These are phyloP conservation scores for Labia minor DNA, from an alignment of 2,888 invertebrate genomes.

Conservation along the genomic window DNA sequence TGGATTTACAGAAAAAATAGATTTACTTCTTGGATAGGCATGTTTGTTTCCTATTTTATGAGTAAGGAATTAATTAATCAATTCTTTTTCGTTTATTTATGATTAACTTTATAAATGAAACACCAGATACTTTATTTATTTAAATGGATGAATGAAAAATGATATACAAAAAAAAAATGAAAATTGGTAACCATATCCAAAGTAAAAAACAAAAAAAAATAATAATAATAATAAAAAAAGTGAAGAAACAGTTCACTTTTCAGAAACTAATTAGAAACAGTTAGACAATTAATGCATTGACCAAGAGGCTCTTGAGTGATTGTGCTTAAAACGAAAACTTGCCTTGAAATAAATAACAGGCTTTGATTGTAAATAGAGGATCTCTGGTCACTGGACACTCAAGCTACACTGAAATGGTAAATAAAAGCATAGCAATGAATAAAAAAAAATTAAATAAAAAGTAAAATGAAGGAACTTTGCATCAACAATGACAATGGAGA, in stretches of 20 bases:
- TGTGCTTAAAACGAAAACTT: neutral
- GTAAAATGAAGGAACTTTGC: too few species aligned
- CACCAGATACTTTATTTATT: too few species aligned
- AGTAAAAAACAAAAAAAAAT: too few species aligned
- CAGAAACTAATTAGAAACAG: neutral
- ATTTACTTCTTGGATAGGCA: too few species aligned
- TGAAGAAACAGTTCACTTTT: neutral
- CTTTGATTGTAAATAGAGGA: neutral
- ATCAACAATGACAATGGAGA: too few species aligned
- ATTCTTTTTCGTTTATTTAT: neutral
- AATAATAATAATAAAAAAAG: neutral
- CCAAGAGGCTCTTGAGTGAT: neutral
- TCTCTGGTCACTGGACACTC: conserved; percentile 6
- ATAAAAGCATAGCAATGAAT: too few species aligned
- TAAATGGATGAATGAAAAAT: too few species aligned
- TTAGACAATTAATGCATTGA: conserved; percentile 5
- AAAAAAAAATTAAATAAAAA: too few species aligned
- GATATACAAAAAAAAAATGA: too few species aligned
- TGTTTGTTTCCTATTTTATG: neutral
- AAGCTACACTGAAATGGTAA: neutral
- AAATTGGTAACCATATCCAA: too few species aligned
- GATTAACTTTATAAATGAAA: neutral
- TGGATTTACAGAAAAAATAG: too few species aligned
- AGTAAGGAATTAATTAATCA: neutral
- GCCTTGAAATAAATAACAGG: neutral